These are phyloP conservation scores for Cercopithecus mona DNA, from an alignment of 2,113 vertebrate species.

Conservation along the genomic window DNA sequence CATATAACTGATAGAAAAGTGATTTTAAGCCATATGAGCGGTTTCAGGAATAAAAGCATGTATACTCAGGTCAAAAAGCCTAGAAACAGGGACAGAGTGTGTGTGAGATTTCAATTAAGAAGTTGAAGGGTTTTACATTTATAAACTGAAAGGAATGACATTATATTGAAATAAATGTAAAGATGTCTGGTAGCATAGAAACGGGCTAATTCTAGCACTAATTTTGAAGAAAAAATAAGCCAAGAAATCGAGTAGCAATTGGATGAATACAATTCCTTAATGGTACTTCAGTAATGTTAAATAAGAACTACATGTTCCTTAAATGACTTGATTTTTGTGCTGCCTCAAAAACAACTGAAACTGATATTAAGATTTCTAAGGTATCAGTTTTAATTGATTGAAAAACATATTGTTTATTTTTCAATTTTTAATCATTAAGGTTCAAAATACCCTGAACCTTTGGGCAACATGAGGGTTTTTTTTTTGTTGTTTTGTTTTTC, in stretches of 20 bases:
- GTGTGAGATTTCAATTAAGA: constrained; percentile 32
- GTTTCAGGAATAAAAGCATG: constrained; percentile 5
- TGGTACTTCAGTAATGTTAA: constrained; percentile 14
- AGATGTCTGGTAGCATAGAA: background rate
- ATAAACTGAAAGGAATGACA: background rate
- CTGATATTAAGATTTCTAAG: background rate
- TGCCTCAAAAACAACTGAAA: background rate
- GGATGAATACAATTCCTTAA: background rate
- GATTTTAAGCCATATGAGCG: background rate
- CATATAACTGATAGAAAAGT: constrained; percentile 12
- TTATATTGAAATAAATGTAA: background rate
- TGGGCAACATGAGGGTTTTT: background rate
- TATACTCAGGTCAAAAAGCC: background rate
- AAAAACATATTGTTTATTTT: constrained; percentile 45
- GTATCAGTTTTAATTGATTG: background rate
- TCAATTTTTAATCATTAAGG: constrained; percentile 22
- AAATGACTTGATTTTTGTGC: constrained; percentile 36
- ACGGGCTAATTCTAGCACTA: background rate
- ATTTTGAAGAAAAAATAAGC: constrained; percentile 45
- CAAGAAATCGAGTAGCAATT: background rate
- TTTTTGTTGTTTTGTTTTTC: background rate
- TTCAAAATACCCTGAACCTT: background rate
- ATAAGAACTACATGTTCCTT: background rate
- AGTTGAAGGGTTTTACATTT: background rate
- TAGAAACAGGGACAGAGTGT: background rate